Base-by-base conservation (phyloP, 2,797 vertebrate species). In the Hoplostethus mediterraneus region DNA sequence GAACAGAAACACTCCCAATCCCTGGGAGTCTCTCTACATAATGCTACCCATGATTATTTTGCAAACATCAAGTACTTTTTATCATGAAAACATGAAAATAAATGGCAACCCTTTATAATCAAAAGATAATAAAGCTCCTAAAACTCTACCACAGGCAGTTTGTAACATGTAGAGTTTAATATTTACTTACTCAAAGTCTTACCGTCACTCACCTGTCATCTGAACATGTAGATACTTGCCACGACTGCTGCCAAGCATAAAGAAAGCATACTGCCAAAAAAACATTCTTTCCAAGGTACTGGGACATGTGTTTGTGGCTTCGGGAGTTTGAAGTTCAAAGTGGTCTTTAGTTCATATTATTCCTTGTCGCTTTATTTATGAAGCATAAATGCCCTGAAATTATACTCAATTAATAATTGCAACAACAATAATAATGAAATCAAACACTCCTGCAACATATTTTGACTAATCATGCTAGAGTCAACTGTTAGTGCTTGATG, bases 211-310 rank as follows among this genome's bases (percentile, higher is more conserved):
- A 73, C 79, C 73, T 31, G 17, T 69, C 30, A 6, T 63, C 58
- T 73, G 56, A 77, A 75, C 63, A 48, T 60, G 57, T 66, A 45
- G 64, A 58, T n/a, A 17, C 58, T 74, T 58, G 76, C 69, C 75
- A 77, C 65, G 51, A 31, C 47, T 62, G 49, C 55, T 60, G 52
- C 75, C 61, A 52, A 72, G 63, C 63, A 75, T 65, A 74, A 62
- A 73, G 75, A 67, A 63, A 70, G 61, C 45, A 60, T 55, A 17
- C 70, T 81, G 75, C 81, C 79, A 82, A 81, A 6, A 28, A 75
- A 75, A 68, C 58, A 66, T 9, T 52, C 55, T 77, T 87, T 80
- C 75, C 59, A 82, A 67, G 40, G 60, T 47, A 16, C 28, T 47
- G 52, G 73, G 57, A 81, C 68, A 79, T 64, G 66, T 67, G 68